phyloP scores from a whole-genome alignment of 2,888 invertebrate genomes.

The Oscheius sp. region DNA sequence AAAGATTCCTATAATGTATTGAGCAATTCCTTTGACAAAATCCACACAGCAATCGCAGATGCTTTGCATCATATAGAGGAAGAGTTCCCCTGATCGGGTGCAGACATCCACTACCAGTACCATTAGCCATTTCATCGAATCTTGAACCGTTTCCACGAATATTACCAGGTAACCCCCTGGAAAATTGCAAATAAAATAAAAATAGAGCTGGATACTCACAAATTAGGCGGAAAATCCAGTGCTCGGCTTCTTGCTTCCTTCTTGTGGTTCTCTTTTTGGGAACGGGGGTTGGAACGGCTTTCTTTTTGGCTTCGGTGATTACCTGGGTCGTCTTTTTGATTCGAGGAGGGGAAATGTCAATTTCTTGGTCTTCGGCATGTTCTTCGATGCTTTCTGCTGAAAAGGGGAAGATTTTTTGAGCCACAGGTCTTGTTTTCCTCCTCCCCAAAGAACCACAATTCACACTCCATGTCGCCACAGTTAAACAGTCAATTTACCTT shows the following conservation, averaged over 20 bases:
- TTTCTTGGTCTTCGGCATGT: background rate
- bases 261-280: constrained; percentile 22
- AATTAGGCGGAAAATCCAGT: constrained; percentile 14
- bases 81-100: constrained; percentile 12
- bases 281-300: background rate
- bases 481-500: background rate
- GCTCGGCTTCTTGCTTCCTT: constrained; percentile 23
- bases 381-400: constrained; percentile 28
- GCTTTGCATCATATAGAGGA: background rate
- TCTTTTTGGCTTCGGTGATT: constrained; percentile 13
- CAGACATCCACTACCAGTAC: constrained; percentile 54
- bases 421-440: background rate
- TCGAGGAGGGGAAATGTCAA: constrained; percentile 22
- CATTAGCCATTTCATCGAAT: constrained; percentile 48
- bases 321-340: constrained; percentile 7
- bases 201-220: constrained; percentile 8
- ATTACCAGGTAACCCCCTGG: constrained; percentile 25
- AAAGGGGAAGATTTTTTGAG: background rate
- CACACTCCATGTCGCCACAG: background rate
- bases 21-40: background rate
- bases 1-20: background rate
- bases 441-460: background rate
- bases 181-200: constrained; percentile 1
- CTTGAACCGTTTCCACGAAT: constrained; percentile 17
- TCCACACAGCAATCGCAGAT: constrained; percentile 8